Percentiles rank a stretch among this genome's conserved stretches.
These are phyloP conservation scores for Ceriagrion tenellum DNA, from an alignment of 2,888 invertebrate species.

Conservation along the genomic window DNA sequence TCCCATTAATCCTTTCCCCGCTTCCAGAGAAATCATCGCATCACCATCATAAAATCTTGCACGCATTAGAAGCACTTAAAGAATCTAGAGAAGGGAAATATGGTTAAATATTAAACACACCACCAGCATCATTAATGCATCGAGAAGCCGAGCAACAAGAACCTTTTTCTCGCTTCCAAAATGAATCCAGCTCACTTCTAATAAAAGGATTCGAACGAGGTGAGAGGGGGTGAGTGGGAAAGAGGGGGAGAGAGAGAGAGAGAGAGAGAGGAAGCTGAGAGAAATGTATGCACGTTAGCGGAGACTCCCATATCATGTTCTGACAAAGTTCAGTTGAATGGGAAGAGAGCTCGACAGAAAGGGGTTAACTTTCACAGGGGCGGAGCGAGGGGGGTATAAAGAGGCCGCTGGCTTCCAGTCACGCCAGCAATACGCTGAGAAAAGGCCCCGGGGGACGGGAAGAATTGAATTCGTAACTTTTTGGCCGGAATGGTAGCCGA, in stretches of 20 bases:
- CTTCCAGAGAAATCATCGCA: background rate
- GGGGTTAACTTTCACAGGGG: background rate
- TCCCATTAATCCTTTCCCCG: background rate
- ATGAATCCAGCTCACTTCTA: background rate
- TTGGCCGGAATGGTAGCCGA: background rate
- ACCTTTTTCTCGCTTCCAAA: background rate
- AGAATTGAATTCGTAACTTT: slow-evolving; percentile 59
- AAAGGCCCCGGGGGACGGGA: background rate
- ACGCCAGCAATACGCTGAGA: background rate
- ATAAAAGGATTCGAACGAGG: background rate
- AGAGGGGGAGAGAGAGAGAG: too few species aligned
- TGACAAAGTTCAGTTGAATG: background rate
- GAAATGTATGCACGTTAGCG: background rate
- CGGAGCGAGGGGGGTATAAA: background rate
- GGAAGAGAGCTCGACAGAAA: background rate
- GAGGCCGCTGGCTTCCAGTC: background rate
- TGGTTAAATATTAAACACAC: background rate
- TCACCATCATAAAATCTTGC: background rate
- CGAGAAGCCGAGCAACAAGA: background rate
- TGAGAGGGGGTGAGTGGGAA: too few species aligned
- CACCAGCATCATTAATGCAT: background rate
- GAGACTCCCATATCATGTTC: background rate
- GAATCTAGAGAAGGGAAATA: background rate
- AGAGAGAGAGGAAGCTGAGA: background rate
- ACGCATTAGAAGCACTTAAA: background rate